Percentiles rank a stretch among this genome's conserved stretches.
Evolutionary conservation across 1,140 invertebrate species (phyloP).

Genomic region (Aradophagus sp.): DNA sequence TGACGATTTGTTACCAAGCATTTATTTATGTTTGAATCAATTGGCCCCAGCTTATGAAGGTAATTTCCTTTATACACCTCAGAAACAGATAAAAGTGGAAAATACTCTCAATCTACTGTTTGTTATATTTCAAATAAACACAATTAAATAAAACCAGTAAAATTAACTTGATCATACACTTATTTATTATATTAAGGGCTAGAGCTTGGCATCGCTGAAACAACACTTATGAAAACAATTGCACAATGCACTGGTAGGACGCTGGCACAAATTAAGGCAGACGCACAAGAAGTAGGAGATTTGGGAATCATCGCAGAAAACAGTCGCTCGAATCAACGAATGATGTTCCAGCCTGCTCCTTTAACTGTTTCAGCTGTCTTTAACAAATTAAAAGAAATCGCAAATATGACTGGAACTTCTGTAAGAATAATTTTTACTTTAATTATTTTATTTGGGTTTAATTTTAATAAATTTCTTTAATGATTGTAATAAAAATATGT

Average conservation of each 20-base stretch:
- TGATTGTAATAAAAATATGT: no score
- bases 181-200: no score
- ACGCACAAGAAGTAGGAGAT: constrained; percentile 88
- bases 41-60: constrained; percentile 95
- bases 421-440: constrained; percentile 67
- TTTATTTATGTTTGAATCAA: constrained; percentile 97
- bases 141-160: no score
- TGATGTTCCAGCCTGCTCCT: constrained; percentile 86
- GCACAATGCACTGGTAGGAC: constrained; percentile 93
- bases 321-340: constrained; percentile 90
- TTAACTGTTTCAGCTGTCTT: constrained; percentile 85
- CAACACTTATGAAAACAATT: constrained; percentile 94
- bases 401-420: constrained; percentile 87
- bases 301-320: constrained; percentile 94
- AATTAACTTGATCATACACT: no score
- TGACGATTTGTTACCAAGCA: constrained; percentile 89
- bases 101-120: no score
- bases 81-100: no score
- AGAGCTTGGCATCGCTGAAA: constrained; percentile 95
- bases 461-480: no score
- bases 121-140: no score
- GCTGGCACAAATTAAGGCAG: constrained; percentile 88
- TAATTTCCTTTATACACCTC: constrained; percentile 19
- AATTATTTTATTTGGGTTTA: constrained; percentile 1
- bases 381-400: constrained; percentile 91